phyloP scores from a whole-genome alignment of 2,113 vertebrate species.

The Hirundichthys speculiger region DNA sequence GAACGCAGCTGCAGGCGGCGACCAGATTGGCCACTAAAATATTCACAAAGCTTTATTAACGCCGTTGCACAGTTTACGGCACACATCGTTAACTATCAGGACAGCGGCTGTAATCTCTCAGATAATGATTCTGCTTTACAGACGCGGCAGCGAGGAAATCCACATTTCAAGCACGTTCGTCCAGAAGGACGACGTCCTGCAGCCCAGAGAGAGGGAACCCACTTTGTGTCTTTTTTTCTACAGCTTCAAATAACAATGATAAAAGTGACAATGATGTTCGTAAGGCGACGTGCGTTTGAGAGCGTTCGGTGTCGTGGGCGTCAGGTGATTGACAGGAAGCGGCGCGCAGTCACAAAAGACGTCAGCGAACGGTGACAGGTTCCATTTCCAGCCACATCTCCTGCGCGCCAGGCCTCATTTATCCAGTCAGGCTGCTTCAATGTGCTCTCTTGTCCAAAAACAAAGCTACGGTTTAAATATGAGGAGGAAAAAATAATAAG shows the following conservation, averaged over 20 bases:
- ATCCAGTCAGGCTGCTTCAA: slow-evolving; percentile 26
- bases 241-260: not conserved
- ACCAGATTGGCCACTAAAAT: slow-evolving; percentile 68
- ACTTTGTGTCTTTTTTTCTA: not conserved
- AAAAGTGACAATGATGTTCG: slow-evolving; percentile 6
- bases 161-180: not conserved
- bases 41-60: slow-evolving; percentile 71
- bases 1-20: slow-evolving; percentile 52
- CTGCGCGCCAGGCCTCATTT: slow-evolving; percentile 8
- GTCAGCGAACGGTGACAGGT: slow-evolving; percentile 35
- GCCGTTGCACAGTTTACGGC: slow-evolving; percentile 24
- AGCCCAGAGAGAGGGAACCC: not conserved
- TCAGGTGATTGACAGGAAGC: slow-evolving; percentile 51
- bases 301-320: slow-evolving; percentile 34
- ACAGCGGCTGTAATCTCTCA: slow-evolving; percentile 9
- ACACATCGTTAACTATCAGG: slow-evolving; percentile 35
- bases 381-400: slow-evolving; percentile 20
- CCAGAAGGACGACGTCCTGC: not conserved
- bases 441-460: slow-evolving; percentile 1
- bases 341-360: slow-evolving; percentile 38
- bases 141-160: not conserved
- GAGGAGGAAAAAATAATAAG: not conserved
- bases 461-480: too few species aligned
- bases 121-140: slow-evolving; percentile 18
- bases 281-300: not conserved